Evolutionary conservation across 2,888 invertebrate species (phyloP).

Genomic region (Argyresthia goedartella): DNA sequence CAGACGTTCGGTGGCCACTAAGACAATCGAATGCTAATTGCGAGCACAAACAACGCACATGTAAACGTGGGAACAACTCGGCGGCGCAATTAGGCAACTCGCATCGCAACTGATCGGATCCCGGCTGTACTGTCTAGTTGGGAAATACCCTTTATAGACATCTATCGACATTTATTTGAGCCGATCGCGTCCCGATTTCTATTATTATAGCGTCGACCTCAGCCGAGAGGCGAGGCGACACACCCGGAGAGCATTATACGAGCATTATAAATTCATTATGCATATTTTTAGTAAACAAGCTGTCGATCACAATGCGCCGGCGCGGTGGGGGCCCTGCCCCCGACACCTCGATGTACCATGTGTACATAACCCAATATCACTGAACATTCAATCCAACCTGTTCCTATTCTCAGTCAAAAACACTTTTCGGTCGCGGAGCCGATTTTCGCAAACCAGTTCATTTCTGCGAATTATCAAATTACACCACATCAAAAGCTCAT

Average conservation of each 20-base stretch:
- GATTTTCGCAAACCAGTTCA: constrained; percentile 35
- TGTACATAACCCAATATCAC: constrained; percentile 40
- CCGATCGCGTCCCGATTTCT: neutral
- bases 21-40: constrained; percentile 70
- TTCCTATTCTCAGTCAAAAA: constrained; percentile 21
- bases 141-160: neutral
- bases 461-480: constrained; percentile 59
- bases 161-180: neutral
- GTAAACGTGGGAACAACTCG: constrained; percentile 65
- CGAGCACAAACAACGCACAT: constrained; percentile 61
- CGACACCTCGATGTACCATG: constrained; percentile 45
- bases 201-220: constrained; percentile 18
- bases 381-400: constrained; percentile 13
- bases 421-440: constrained; percentile 34
- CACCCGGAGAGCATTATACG: constrained; percentile 28
- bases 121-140: neutral
- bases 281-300: constrained; percentile 71
- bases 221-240: constrained; percentile 33
- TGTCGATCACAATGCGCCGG: constrained; percentile 65
- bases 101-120: constrained; percentile 2
- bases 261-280: constrained; percentile 69
- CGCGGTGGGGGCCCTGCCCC: constrained; percentile 58
- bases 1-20: constrained; percentile 62
- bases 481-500: constrained; percentile 57
- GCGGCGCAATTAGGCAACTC: constrained; percentile 49